phyloP scores from a whole-genome alignment of 2,797 vertebrate genomes.

The Neomorphus geoffroyi region DNA sequence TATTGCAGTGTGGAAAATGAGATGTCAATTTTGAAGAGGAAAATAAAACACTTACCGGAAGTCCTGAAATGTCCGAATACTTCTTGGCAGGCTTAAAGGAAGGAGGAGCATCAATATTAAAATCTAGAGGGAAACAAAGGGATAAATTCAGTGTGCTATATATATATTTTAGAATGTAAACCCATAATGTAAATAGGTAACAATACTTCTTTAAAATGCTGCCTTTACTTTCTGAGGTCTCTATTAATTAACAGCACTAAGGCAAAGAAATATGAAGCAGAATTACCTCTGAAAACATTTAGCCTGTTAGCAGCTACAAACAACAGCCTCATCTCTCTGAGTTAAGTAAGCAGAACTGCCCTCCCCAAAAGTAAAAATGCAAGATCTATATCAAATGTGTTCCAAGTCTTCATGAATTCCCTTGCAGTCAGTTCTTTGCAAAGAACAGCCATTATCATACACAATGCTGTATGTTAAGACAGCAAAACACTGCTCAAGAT shows the following conservation, averaged over 20 bases:
- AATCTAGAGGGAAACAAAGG: slow-evolving; percentile 79
- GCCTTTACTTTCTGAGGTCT: not conserved
- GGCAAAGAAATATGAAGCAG: not conserved
- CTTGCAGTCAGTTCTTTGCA: not conserved
- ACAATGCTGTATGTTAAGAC: not conserved
- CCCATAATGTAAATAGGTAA: not conserved
- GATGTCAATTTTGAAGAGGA: not conserved
- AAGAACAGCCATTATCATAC: not conserved
- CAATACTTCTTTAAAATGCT: not conserved
- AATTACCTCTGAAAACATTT: not conserved
- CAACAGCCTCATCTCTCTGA: not conserved
- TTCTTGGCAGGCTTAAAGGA: slow-evolving; percentile 96
- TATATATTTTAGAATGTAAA: not conserved
- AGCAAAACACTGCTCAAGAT: not conserved
- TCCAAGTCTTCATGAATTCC: not conserved
- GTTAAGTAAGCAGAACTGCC: not conserved
- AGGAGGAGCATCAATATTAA: slow-evolving; percentile 92
- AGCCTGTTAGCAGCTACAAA: not conserved
- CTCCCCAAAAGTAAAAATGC: not conserved
- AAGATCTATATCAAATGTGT: not conserved
- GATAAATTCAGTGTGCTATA: not conserved
- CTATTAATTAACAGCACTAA: not conserved
- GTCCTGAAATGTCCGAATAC: slow-evolving; percentile 97
- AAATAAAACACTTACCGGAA: slow-evolving; percentile 84
- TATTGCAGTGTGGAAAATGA: not conserved